A percentile compares a stretch with the other conserved stretches of the same genome.
phyloP scores from a whole-genome alignment of 2,113 vertebrate species.

The Oryzias melastigma region DNA sequence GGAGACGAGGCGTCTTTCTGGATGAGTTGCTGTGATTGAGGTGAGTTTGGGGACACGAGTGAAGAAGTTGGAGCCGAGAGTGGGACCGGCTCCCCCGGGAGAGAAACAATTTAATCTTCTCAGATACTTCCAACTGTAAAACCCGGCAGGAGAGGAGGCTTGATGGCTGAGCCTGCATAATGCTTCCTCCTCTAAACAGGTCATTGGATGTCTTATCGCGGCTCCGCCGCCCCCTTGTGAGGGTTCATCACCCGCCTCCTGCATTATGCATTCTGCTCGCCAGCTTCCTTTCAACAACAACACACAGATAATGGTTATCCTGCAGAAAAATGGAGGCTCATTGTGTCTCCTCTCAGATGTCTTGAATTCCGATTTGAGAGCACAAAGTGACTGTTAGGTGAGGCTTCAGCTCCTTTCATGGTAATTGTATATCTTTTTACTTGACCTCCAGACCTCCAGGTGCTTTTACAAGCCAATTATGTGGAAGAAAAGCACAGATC shows the following conservation, averaged over 20 bases:
- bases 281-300: slow-evolving; percentile 6
- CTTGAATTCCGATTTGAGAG: slow-evolving; percentile 5
- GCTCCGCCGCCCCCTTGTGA: slow-evolving; percentile 21
- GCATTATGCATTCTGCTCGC: slow-evolving; percentile 39
- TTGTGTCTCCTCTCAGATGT: slow-evolving; percentile 9
- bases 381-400: not conserved
- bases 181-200: slow-evolving; percentile 21
- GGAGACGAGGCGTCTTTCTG: slow-evolving; percentile 19
- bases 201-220: slow-evolving; percentile 22
- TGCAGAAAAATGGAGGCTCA: slow-evolving; percentile 5
- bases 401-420: slow-evolving; percentile 2
- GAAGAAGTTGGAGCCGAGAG: slow-evolving; percentile 7
- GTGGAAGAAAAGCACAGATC: slow-evolving; percentile 18
- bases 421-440: not conserved
- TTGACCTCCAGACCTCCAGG: slow-evolving; percentile 24
- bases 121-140: slow-evolving; percentile 13
- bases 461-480: slow-evolving; percentile 33
- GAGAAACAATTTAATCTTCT: slow-evolving; percentile 8
- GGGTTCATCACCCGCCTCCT: slow-evolving; percentile 34
- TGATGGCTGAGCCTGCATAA: slow-evolving; percentile 24
- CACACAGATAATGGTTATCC: slow-evolving; percentile 12
- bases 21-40: slow-evolving; percentile 30
- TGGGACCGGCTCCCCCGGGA: slow-evolving; percentile 7
- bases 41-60: slow-evolving; percentile 22
- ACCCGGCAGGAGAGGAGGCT: slow-evolving; percentile 7